Conservation (phyloP, 2,888 invertebrate species). For the Agrilus cyanescens region DNA sequence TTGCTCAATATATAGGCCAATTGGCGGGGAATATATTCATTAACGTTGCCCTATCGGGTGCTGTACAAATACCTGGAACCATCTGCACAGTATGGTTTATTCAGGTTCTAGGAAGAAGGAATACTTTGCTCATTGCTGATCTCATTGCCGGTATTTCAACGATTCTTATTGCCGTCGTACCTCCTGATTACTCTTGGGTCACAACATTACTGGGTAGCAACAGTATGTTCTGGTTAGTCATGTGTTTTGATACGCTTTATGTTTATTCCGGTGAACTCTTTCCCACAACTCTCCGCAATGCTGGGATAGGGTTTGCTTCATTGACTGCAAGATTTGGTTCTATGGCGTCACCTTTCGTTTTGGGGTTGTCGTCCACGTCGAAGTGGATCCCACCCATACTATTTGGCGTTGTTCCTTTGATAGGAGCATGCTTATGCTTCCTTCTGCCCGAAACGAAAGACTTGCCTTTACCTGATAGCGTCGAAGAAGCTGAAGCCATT, state of each 20-base stretch:
- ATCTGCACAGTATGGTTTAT: conserved; percentile 48
- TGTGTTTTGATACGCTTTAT: conserved; percentile 76
- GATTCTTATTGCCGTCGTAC: conserved; percentile 48
- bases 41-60: conserved; percentile 73
- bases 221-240: conserved; percentile 70
- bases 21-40: conserved; percentile 70
- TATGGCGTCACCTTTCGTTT: conserved; percentile 73
- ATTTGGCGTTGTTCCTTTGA: conserved; percentile 57
- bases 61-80: conserved; percentile 49
- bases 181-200: conserved; percentile 39
- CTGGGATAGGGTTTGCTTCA: conserved; percentile 75
- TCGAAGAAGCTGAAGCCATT: conserved; percentile 65
- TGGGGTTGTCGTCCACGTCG: conserved; percentile 43
- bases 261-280: conserved; percentile 81
- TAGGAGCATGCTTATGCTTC: conserved; percentile 55
- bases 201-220: conserved; percentile 55
- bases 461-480: conserved; percentile 63
- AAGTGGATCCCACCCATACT: conserved; percentile 57
- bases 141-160: conserved; percentile 53
- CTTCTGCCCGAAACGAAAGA: conserved; percentile 69
- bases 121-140: conserved; percentile 53
- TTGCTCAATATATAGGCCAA: conserved; percentile 74
- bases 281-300: conserved; percentile 79
- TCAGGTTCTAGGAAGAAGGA: conserved; percentile 54
- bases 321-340: conserved; percentile 79